Evolutionary conservation across 2,113 vertebrate species (phyloP).

Genomic region (Pangasianodon gigas): DNA sequence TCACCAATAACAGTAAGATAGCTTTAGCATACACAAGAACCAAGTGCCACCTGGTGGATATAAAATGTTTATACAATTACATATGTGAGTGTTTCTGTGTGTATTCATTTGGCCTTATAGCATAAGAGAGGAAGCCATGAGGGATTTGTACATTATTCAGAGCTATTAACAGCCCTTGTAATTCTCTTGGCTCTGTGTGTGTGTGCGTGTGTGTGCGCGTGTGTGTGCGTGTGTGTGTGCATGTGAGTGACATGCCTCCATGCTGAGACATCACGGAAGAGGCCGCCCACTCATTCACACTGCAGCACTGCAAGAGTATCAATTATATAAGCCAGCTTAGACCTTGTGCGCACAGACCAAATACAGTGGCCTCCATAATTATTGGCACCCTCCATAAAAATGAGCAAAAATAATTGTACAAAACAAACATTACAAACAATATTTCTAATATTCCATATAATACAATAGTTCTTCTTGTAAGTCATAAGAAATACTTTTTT

Average conservation of each 20-base stretch:
- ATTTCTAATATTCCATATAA: background rate
- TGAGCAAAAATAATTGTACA: background rate
- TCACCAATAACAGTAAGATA: too few relatives aligned
- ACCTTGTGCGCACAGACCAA: slow-evolving; percentile 33
- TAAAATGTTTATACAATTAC: background rate
- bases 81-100: background rate
- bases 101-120: background rate
- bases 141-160: slow-evolving; percentile 27
- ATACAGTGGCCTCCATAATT: background rate
- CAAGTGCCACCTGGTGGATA: slow-evolving; percentile 14
- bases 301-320: slow-evolving; percentile 63
- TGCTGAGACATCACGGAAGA: slow-evolving; percentile 5
- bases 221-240: slow-evolving; percentile 49
- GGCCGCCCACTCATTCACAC: slow-evolving; percentile 63
- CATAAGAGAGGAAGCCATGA: background rate
- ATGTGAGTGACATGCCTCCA: slow-evolving; percentile 20
- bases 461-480: background rate
- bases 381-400: background rate
- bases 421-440: background rate
- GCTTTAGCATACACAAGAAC: too few relatives aligned
- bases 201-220: slow-evolving; percentile 46
- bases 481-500: background rate
- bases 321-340: slow-evolving; percentile 67
- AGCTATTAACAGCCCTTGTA: slow-evolving; percentile 42
- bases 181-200: slow-evolving; percentile 57